phyloP scores from a whole-genome alignment of 2,797 vertebrate genomes.

The Acanthis flammea region DNA sequence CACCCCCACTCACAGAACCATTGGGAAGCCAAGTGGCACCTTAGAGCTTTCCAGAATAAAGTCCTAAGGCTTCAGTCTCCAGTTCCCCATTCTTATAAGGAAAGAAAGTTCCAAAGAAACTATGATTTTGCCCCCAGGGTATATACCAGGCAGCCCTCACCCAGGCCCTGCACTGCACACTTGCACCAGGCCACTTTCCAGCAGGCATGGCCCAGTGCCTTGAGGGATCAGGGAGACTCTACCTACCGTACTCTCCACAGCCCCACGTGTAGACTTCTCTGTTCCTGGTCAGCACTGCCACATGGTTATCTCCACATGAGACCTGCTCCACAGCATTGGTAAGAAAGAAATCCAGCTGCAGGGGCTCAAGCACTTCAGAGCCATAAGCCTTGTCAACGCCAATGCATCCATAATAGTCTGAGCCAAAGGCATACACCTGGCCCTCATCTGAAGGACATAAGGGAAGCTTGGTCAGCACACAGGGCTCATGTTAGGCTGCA shows the following conservation, averaged over 20 bases:
- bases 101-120: not conserved
- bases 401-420: slow-evolving; percentile 97
- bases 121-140: not conserved
- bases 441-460: slow-evolving; percentile 86
- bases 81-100: not conserved
- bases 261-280: slow-evolving; percentile 94
- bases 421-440: slow-evolving; percentile 96
- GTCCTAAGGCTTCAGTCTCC: not conserved
- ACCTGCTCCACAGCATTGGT: slow-evolving; percentile 90
- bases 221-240: not conserved
- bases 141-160: not conserved
- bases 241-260: slow-evolving; percentile 89
- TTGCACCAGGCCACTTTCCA: not conserved
- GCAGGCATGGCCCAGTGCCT: not conserved
- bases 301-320: slow-evolving; percentile 96
- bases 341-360: slow-evolving; percentile 90
- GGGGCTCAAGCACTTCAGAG: slow-evolving; percentile 87
- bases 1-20: not conserved
- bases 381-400: slow-evolving; percentile 85
- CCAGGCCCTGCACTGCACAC: not conserved
- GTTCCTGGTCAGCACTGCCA: slow-evolving; percentile 88
- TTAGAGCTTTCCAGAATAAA: not conserved
- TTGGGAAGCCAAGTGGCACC: not conserved
- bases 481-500: not conserved
- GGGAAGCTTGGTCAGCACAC: not conserved